A percentile compares a stretch with the other conserved stretches of the same genome.
Conservation (phyloP, 2,113 vertebrate genomes). For the Symphodus melops region DNA sequence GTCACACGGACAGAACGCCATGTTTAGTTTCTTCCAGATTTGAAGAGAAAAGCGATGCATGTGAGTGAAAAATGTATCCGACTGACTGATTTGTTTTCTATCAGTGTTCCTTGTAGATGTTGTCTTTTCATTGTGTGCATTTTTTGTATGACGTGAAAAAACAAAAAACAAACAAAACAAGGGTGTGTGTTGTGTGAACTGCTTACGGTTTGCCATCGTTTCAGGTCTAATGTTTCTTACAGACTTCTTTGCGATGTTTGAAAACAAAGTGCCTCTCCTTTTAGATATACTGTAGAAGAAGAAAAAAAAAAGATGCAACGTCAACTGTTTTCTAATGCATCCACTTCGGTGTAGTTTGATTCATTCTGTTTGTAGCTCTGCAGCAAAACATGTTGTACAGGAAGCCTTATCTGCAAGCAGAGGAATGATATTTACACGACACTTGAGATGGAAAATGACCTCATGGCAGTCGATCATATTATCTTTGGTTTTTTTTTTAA, state of each 20-base stretch:
- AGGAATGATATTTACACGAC: constrained; percentile 49
- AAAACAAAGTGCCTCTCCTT: constrained; percentile 96
- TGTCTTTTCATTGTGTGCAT: constrained; percentile 87
- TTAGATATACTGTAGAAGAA: constrained; percentile 84
- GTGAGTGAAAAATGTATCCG: constrained; percentile 56
- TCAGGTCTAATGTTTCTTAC: constrained; percentile 87
- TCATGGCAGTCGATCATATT: constrained; percentile 47
- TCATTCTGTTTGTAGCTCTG: constrained; percentile 63
- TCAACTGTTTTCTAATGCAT: constrained; percentile 79
- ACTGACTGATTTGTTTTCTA: constrained; percentile 79
- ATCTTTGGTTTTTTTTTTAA: constrained; percentile 61
- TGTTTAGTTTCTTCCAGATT: constrained; percentile 63
- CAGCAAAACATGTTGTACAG: constrained; percentile 71
- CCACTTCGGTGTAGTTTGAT: constrained; percentile 62
- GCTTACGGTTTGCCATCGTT: constrained; percentile 83
- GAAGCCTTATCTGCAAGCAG: constrained; percentile 73
- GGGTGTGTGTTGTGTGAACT: constrained; percentile 71
- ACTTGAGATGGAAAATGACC: constrained; percentile 41
- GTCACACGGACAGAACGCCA: constrained; percentile 8
- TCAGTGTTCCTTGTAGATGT: constrained; percentile 79
- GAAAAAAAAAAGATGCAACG: constrained; percentile 78
- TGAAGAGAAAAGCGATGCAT: constrained; percentile 55
- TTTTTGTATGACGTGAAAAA: constrained; percentile 81
- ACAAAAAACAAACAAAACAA: constrained; percentile 44
- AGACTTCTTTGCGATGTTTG: constrained; percentile 86